These are phyloP conservation scores for Ferdinandea cuprea DNA, from an alignment of 2,888 invertebrate species.

Conservation along the genomic window DNA sequence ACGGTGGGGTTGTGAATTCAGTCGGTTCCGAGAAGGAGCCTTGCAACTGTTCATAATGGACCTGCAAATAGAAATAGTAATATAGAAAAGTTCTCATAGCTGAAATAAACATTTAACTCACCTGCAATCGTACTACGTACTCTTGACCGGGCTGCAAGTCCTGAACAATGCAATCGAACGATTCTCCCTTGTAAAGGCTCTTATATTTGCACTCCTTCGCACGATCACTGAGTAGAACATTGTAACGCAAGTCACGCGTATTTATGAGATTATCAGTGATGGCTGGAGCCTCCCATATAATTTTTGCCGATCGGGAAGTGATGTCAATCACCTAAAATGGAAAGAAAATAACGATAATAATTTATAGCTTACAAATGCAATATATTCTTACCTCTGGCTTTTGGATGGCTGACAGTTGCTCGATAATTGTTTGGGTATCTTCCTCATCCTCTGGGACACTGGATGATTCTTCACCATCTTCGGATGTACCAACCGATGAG, in stretches of 20 bases:
- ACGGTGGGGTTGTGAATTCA: constrained; percentile 91
- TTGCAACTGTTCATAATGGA: constrained; percentile 87
- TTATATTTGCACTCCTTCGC: constrained; percentile 92
- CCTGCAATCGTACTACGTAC: constrained; percentile 92
- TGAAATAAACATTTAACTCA: constrained; percentile 82
- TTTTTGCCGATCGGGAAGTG: constrained; percentile 92
- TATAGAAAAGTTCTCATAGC: not conserved
- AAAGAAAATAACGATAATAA: not conserved
- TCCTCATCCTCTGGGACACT: constrained; percentile 89
- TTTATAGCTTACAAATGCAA: not conserved
- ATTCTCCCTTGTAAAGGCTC: constrained; percentile 91
- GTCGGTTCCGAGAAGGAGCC: constrained; percentile 91
- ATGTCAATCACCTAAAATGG: constrained; percentile 89
- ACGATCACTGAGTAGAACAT: constrained; percentile 91
- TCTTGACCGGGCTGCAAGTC: constrained; percentile 94
- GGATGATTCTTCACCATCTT: constrained; percentile 90
- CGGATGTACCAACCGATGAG: constrained; percentile 87
- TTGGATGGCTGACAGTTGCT: constrained; percentile 89
- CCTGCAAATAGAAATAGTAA: constrained; percentile 67
- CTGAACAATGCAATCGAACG: constrained; percentile 90
- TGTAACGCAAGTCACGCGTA: constrained; percentile 86
- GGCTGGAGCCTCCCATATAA: constrained; percentile 90
- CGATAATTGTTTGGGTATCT: constrained; percentile 87
- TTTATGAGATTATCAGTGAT: constrained; percentile 79
- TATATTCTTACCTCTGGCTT: constrained; percentile 86